phyloP scores from a whole-genome alignment of 2,113 vertebrate genomes.

The Varanus salvator region DNA sequence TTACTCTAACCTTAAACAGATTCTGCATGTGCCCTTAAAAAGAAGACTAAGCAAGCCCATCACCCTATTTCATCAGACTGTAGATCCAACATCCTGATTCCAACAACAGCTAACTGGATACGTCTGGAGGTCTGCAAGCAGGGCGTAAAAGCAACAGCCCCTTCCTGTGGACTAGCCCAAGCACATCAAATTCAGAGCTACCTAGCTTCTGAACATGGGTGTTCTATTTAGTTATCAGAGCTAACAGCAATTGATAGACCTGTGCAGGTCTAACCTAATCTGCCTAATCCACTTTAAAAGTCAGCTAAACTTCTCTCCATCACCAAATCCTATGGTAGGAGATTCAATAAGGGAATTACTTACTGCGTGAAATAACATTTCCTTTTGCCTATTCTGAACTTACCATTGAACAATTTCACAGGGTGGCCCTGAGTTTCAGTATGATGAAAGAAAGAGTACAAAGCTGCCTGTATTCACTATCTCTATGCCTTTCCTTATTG shows the following conservation, averaged over 20 bases:
- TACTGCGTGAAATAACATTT: not conserved
- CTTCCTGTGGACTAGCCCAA: not conserved
- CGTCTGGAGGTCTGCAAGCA: not conserved
- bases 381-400: not conserved
- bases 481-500: not conserved
- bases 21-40: not conserved
- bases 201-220: not conserved
- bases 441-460: not conserved
- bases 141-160: not conserved
- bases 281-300: not conserved
- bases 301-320: not conserved
- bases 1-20: constrained; percentile 22
- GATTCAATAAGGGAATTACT: not conserved
- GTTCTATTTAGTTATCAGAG: not conserved
- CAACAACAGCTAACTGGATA: not conserved
- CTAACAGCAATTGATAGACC: not conserved
- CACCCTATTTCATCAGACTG: not conserved
- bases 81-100: not conserved
- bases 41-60: not conserved
- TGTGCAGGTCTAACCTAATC: too few species aligned
- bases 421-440: not conserved
- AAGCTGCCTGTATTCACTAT: not conserved
- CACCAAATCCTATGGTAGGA: not conserved
- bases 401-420: not conserved
- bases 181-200: not conserved